Evolutionary conservation across 2,113 vertebrate genomes (phyloP), one percentile per base, ranked within the genome.

Genomic region (Rhinoptilus africanus): DNA sequence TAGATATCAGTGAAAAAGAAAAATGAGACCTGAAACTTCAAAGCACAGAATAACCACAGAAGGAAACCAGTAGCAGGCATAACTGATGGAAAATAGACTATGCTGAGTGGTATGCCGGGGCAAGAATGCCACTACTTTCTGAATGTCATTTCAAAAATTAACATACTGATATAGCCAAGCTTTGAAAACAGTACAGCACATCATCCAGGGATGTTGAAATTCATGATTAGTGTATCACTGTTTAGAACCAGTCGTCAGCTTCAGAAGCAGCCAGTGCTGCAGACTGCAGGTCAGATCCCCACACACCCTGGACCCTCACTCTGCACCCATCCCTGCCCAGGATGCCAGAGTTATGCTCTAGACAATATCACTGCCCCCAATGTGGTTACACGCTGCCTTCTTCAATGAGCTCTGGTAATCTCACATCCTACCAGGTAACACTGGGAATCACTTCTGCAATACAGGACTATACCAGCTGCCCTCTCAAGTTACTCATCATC

Each of bases 401-500:
- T 27, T 67, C 11, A 0, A 22, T 15, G 32, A 81, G 21, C 60
- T 74, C 74, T 15, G 24, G 26, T 50, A 28, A 47, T 35, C 60
- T 67, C 60, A 18, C 2, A 2, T 11, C 27, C 63, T 60, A 10
- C 5, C 10, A 30, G 27, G 39, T 21, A 81, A 66, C 10, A 28
- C 0, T 0, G 0, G 69, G 53, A 77, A 91, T 22, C 20, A 27
- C 22, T 69, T 78, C 51, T 59, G 21, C 0, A 0, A 51, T 17
- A 21, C 12, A 64, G 30, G 39, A 64, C 45, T 48, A 12, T 5
- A 21, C 4, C n/a, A 57, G 39, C 14, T 81, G 60, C 34, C 28
- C 32, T 50, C 86, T 75, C 37, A 47, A 57, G 43, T 19, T 51
- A 48, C 32, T 27, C 35, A 20, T 37, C 32, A 62, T 45, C 45